These are phyloP conservation scores for Dasyornis broadbenti DNA, from an alignment of 2,113 vertebrate species.

Conservation along the genomic window DNA sequence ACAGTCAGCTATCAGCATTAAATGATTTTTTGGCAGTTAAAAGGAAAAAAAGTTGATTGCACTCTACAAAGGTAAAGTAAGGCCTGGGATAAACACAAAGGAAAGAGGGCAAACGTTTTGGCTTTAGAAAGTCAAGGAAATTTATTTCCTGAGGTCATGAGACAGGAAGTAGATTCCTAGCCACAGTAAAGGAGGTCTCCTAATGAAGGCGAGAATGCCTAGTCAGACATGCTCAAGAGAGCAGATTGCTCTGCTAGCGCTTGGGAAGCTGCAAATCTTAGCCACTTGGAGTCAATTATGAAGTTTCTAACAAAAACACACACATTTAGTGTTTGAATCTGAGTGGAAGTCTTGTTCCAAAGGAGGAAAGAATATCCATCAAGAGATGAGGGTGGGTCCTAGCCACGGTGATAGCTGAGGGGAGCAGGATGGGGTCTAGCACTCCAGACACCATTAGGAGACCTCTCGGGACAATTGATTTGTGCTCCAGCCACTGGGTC, in stretches of 20 bases:
- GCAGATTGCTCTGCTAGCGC: slow-evolving; percentile 53
- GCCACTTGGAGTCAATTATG: slow-evolving; percentile 60
- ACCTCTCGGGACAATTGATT: slow-evolving; percentile 68
- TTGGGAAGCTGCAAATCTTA: slow-evolving; percentile 58
- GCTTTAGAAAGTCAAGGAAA: slow-evolving; percentile 84
- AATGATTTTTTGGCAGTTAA: slow-evolving; percentile 52
- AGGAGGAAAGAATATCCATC: slow-evolving; percentile 35
- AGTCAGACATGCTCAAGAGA: slow-evolving; percentile 64
- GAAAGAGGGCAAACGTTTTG: slow-evolving; percentile 78
- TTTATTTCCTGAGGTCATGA: slow-evolving; percentile 85
- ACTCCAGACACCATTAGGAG: slow-evolving; percentile 70
- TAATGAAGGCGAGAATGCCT: slow-evolving; percentile 66
- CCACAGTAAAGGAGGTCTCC: slow-evolving; percentile 71
- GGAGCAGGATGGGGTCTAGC: slow-evolving; percentile 53
- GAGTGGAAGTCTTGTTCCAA: slow-evolving; percentile 52
- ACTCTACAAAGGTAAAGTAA: slow-evolving; percentile 52
- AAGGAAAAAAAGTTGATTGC: slow-evolving; percentile 43
- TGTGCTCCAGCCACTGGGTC: slow-evolving; percentile 72
- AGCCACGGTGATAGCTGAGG: slow-evolving; percentile 60
- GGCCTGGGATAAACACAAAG: slow-evolving; percentile 62
- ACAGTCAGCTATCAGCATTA: slow-evolving; percentile 21
- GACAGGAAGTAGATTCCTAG: slow-evolving; percentile 82
- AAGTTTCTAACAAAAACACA: slow-evolving; percentile 56
- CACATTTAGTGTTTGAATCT: slow-evolving; percentile 67
- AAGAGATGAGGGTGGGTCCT: slow-evolving; percentile 51